A percentile compares a stretch with the other conserved stretches of the same genome.
These are phyloP conservation scores for Drosophila affinis DNA, from an alignment of 2,888 invertebrate genomes.

Conservation along the genomic window DNA sequence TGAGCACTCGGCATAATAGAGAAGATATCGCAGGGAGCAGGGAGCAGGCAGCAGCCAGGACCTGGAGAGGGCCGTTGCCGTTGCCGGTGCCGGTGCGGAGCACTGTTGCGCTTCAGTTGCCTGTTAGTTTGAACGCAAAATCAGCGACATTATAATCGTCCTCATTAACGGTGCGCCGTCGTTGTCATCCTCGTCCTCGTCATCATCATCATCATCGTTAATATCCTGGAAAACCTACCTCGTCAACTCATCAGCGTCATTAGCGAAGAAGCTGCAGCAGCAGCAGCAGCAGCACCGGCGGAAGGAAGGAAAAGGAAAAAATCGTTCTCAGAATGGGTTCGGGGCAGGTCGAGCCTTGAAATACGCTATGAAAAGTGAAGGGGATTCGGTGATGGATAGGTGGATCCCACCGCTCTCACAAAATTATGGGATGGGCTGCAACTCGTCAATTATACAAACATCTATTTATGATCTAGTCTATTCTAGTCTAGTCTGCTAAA, in stretches of 20 bases:
- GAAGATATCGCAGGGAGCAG: slow-evolving; percentile 34
- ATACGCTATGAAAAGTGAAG: slow-evolving; percentile 41
- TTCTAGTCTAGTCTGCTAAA: too few relatives aligned
- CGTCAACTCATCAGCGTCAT: slow-evolving; percentile 80
- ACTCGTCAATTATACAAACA: neutral
- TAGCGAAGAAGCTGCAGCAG: slow-evolving; percentile 59
- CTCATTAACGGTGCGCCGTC: slow-evolving; percentile 65
- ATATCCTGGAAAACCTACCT: slow-evolving; percentile 80
- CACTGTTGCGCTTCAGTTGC: slow-evolving; percentile 59
- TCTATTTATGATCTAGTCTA: neutral
- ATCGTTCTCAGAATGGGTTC: slow-evolving; percentile 12
- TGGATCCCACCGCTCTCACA: neutral
- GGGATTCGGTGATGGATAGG: neutral
- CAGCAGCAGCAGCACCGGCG: slow-evolving; percentile 41
- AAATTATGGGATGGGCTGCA: too few relatives aligned
- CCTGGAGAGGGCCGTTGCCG: neutral
- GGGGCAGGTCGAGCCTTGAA: slow-evolving; percentile 13
- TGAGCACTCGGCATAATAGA: slow-evolving; percentile 72
- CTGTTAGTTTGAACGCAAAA: slow-evolving; percentile 79
- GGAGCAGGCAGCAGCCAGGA: neutral
- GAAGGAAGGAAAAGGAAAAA: slow-evolving; percentile 25
- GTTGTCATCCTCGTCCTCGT: slow-evolving; percentile 14
- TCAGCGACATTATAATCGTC: slow-evolving; percentile 80
- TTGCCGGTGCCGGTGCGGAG: neutral
- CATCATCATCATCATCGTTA: slow-evolving; percentile 60